Evolutionary conservation across 2,797 vertebrate species (phyloP).

Genomic region (Lepilemur septentrionalis): DNA sequence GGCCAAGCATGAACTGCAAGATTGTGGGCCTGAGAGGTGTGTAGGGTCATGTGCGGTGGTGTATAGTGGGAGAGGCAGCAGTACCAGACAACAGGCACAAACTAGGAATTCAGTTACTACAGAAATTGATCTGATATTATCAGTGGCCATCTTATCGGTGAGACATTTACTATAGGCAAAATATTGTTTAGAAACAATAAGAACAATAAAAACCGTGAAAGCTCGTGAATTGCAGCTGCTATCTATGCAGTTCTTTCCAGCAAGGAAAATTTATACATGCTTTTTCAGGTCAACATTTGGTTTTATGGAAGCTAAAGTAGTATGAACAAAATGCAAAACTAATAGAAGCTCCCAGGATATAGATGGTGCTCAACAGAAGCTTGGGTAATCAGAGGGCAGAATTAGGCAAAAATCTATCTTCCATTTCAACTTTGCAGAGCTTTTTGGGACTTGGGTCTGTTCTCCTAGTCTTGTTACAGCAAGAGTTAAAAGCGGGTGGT

Average conservation of each 20-base stretch:
- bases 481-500: no score
- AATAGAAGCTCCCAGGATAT: neutral
- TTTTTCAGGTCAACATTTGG: neutral
- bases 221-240: neutral
- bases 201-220: neutral
- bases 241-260: neutral
- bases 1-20: neutral
- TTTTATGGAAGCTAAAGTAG: neutral
- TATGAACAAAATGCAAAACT: slow-evolving; percentile 1
- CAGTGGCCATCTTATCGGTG: neutral
- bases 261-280: neutral
- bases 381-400: neutral
- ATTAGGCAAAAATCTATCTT: neutral
- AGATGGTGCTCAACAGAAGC: neutral
- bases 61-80: neutral
- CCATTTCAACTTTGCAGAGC: neutral
- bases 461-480: no score
- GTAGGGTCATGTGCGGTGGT: neutral
- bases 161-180: neutral
- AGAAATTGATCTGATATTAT: neutral
- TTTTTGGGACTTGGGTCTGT: neutral
- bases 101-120: neutral
- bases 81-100: neutral
- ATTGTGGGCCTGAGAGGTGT: neutral
- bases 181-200: neutral